Percentiles rank a stretch among this genome's conserved stretches.
Evolutionary conservation across 2,888 invertebrate genomes (phyloP).

Genomic region (Desoria tigrina): DNA sequence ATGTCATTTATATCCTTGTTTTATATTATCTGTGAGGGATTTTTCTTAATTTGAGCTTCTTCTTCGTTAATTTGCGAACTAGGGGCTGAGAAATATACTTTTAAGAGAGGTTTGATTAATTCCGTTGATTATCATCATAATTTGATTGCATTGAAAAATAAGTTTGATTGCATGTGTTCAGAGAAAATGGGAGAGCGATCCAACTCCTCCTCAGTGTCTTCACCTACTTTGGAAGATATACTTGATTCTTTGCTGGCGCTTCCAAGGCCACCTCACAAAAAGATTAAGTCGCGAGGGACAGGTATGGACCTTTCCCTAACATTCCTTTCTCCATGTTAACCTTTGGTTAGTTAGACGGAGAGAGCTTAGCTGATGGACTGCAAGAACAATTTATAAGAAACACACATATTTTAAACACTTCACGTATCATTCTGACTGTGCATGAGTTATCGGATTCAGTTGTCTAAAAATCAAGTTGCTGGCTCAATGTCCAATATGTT

Average conservation of each 20-base stretch:
- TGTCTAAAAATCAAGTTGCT: no score
- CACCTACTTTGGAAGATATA: constrained; percentile 53
- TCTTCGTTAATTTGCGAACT: constrained; percentile 8
- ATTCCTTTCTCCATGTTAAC: neutral
- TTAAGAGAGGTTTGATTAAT: neutral
- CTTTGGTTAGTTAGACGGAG: neutral
- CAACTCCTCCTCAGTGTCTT: constrained; percentile 52
- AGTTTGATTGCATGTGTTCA: constrained; percentile 35
- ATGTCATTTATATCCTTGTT: no score
- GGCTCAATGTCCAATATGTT: no score
- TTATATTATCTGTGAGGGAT: no score
- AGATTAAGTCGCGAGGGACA: constrained; percentile 48
- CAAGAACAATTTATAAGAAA: neutral
- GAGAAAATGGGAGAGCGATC: constrained; percentile 53
- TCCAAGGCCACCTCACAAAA: constrained; percentile 52
- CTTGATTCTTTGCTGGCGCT: constrained; percentile 53
- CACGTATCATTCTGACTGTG: no score
- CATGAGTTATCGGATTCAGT: no score
- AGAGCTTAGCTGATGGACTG: constrained; percentile 10
- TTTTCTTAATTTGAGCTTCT: neutral
- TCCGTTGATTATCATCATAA: neutral
- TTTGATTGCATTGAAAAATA: constrained; percentile 22
- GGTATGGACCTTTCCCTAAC: constrained; percentile 36
- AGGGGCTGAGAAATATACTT: neutral
- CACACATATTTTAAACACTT: no score